Conservation (phyloP, 2,113 vertebrate genomes). For the Poecile atricapillus region DNA sequence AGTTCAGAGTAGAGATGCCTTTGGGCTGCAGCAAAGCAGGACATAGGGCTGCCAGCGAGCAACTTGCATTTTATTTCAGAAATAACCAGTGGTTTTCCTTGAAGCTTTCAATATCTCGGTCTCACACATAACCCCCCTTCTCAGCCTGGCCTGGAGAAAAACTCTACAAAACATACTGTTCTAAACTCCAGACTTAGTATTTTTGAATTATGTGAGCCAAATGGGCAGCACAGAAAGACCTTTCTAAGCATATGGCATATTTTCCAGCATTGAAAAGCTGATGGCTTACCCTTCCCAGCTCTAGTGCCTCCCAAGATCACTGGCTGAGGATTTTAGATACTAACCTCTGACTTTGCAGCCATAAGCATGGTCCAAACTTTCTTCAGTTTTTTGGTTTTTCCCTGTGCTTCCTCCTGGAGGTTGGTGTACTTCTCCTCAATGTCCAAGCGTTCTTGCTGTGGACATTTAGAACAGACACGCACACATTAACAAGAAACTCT, state of each 20-base stretch:
- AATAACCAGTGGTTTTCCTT: not conserved
- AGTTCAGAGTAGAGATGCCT: not conserved
- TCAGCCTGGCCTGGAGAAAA: not conserved
- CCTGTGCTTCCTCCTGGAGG: slow-evolving; percentile 96
- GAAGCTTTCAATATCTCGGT: not conserved
- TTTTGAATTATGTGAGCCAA: not conserved
- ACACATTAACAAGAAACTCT: not conserved
- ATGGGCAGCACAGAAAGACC: not conserved
- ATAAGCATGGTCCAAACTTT: slow-evolving; percentile 99
- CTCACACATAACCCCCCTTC: not conserved
- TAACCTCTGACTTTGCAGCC: slow-evolving; percentile 97
- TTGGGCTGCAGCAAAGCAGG: not conserved
- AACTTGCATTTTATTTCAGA: not conserved
- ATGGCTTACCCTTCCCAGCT: not conserved
- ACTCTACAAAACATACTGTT: not conserved
- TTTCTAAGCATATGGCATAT: accelerated
- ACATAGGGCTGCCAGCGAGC: not conserved
- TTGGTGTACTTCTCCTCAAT: slow-evolving; percentile 99
- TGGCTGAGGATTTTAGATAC: not conserved
- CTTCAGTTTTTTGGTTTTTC: slow-evolving; percentile 98
- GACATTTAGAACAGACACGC: not conserved
- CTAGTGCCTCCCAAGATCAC: not conserved
- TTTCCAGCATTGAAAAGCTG: not conserved
- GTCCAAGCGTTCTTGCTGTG: slow-evolving; percentile 97
- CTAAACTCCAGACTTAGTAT: not conserved